These are phyloP conservation scores for Morpho achilles DNA, from an alignment of 2,888 invertebrate genomes.

Conservation along the genomic window DNA sequence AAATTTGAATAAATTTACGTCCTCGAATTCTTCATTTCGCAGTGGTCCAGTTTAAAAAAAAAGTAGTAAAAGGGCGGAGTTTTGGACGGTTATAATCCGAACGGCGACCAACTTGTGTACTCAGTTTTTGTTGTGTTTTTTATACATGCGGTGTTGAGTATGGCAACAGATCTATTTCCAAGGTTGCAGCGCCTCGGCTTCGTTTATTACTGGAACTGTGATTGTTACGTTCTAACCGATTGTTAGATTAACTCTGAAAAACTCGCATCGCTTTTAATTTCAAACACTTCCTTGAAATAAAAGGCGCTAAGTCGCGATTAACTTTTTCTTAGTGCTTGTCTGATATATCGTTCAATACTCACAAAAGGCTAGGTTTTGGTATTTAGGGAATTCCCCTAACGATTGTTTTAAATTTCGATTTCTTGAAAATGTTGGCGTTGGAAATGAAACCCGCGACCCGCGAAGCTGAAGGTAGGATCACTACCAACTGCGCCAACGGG, in stretches of 20 bases:
- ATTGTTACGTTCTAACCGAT: slow-evolving; percentile 45
- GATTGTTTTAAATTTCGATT: slow-evolving; percentile 38
- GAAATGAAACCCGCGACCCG: too few species aligned
- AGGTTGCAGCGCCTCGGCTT: slow-evolving; percentile 56
- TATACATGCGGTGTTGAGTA: slow-evolving; percentile 50
- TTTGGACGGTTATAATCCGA: slow-evolving; percentile 64
- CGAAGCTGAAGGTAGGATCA: too few species aligned
- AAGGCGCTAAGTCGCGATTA: slow-evolving; percentile 43
- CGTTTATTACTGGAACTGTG: slow-evolving; percentile 50
- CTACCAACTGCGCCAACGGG: too few species aligned
- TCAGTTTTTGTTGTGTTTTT: slow-evolving; percentile 63
- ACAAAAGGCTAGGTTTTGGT: slow-evolving; percentile 49
- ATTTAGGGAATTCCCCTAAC: slow-evolving; percentile 50
- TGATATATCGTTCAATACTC: slow-evolving; percentile 58
- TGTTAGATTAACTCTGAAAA: slow-evolving; percentile 53
- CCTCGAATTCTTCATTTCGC: slow-evolving; percentile 13
- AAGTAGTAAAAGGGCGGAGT: slow-evolving; percentile 59
- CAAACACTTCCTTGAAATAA: slow-evolving; percentile 62
- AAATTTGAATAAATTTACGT: slow-evolving; percentile 6
- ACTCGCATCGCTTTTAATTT: slow-evolving; percentile 51
- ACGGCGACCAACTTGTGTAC: slow-evolving; percentile 49
- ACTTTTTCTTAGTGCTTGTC: slow-evolving; percentile 61
- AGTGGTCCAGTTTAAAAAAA: slow-evolving; percentile 32
- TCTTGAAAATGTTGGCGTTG: slow-evolving; percentile 1
- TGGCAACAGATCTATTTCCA: slow-evolving; percentile 64